Conservation (phyloP, 2,113 vertebrate species). For the Chunga burmeisteri region DNA sequence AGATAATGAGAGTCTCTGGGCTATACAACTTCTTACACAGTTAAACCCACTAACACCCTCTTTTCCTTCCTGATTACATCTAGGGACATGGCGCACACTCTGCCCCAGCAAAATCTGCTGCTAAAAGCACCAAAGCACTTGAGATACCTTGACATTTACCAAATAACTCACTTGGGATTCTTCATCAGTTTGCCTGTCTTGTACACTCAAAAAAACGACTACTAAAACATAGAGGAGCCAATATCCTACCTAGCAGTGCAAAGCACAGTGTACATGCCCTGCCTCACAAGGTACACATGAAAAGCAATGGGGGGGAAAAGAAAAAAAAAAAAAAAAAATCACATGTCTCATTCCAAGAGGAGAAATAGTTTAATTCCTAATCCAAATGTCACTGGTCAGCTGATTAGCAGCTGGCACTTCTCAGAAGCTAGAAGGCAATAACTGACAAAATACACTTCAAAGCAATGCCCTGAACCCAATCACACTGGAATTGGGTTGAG, state of each 20-base stretch:
- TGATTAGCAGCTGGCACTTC: neutral
- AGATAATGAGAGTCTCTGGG: neutral
- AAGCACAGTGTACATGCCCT: neutral
- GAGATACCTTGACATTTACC: neutral
- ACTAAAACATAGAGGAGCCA: neutral
- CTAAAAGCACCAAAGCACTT: neutral
- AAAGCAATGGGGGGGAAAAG: neutral
- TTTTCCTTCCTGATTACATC: neutral
- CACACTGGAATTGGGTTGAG: neutral
- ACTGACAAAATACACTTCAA: neutral
- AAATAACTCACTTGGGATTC: neutral
- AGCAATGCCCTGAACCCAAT: neutral
- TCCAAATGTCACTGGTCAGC: constrained; percentile 20
- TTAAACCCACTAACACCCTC: neutral
- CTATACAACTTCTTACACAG: neutral
- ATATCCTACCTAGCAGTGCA: neutral
- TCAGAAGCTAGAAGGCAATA: neutral
- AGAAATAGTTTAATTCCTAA: constrained; percentile 27
- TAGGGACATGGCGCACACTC: neutral
- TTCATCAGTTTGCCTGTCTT: neutral
- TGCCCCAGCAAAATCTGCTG: neutral
- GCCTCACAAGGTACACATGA: neutral
- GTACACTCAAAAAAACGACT: neutral
- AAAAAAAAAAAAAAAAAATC: neutral
- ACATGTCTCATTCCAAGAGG: neutral